Evolutionary conservation across 2,888 invertebrate genomes (phyloP), one percentile per base, ranked within the genome.

Genomic region (Torymus texanus): DNA sequence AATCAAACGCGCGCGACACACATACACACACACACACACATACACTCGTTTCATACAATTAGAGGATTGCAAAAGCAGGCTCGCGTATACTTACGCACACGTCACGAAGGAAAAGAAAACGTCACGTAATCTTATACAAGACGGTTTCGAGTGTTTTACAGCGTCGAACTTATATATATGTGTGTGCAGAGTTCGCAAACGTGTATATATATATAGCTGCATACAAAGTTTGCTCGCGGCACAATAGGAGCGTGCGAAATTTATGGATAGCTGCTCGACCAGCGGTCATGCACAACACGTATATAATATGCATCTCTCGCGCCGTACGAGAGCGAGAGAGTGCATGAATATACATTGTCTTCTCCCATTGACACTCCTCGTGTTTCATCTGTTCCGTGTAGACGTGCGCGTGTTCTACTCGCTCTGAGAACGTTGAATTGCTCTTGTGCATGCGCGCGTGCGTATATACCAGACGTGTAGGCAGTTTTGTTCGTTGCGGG

Each of bases 301-400:
- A 16, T 71, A 71, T 55, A 55, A n/a, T 41, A 11, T 53, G 18
- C 21, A 24, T 61, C 21, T 13, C 21, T 13, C 61, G 61, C 21
- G 2, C 21, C 2, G 21, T 21, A 11, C 18, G 59, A 18, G 12
- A 53, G 21, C 10, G 18, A 10, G 13, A 13, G 10, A 59, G 12
- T 0, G 55, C 51, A 67, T 61, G 75, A 67, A 67, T 75, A 75
- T 56, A 67, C 67, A 75, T 67, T 61, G 24, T 73, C 24, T 63
- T 61, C 13, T n/a, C 56, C 55, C 62, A 76, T 70, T 13, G 76
- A 76, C 76, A 70, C 76, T 76, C 68, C 63, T 63, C 51, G 61
- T 53, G 21, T 55, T 62, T 68, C 76, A 70, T 63, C 41, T 50
- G 12, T 55, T 50, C 61, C 41, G 10, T 41, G 58, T n/a, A 41